A percentile compares a stretch with the other conserved stretches of the same genome.
These are phyloP conservation scores for Synergus itoensis DNA, from an alignment of 2,888 invertebrate genomes.

Conservation along the genomic window DNA sequence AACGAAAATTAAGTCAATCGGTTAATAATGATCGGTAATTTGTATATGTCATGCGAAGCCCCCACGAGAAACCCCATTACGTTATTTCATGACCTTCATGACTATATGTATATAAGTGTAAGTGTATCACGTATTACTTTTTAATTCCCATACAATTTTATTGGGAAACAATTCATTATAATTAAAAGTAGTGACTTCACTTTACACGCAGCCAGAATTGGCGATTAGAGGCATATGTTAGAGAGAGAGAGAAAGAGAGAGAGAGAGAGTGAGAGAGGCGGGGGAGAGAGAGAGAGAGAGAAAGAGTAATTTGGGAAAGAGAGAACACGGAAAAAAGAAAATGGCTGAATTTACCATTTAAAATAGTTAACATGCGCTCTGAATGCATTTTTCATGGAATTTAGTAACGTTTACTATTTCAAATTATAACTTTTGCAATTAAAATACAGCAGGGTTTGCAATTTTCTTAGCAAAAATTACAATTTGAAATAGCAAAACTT, in stretches of 20 bases:
- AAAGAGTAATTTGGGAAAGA: background rate
- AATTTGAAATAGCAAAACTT: too few relatives aligned
- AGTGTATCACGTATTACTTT: background rate
- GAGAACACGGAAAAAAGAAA: background rate
- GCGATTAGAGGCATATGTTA: conserved; percentile 35
- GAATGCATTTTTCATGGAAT: too few relatives aligned
- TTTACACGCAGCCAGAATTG: conserved; percentile 9
- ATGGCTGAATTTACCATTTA: too few relatives aligned
- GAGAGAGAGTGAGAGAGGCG: background rate
- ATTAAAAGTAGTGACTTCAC: background rate
- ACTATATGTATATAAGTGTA: background rate
- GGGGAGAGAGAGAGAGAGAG: background rate
- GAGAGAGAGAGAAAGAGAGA: background rate
- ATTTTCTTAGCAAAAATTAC: too few relatives aligned
- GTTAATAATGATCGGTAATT: background rate
- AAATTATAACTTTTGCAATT: too few relatives aligned
- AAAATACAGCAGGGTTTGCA: too few relatives aligned
- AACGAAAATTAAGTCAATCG: background rate
- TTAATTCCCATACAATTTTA: background rate
- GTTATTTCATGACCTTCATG: background rate
- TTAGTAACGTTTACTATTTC: too few relatives aligned
- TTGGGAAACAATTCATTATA: background rate
- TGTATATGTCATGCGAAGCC: background rate
- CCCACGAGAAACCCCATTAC: background rate
- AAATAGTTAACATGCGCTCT: too few relatives aligned